Conservation (phyloP, 2,113 vertebrate species). For the Corythornis vintsioides region DNA sequence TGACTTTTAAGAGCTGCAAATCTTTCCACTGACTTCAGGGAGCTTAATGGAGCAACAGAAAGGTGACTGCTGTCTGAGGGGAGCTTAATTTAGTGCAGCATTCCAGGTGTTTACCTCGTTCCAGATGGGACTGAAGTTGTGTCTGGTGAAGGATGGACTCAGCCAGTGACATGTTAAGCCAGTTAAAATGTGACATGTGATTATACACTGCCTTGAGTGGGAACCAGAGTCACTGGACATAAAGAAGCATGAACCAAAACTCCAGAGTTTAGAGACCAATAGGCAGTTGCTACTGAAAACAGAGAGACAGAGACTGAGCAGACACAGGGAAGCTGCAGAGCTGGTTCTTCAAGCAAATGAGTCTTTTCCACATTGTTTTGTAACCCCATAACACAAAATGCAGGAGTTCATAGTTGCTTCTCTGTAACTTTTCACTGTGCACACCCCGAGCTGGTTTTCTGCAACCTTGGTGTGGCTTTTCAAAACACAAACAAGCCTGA, state of each 20-base stretch:
- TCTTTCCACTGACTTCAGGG: not conserved
- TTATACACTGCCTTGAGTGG: not conserved
- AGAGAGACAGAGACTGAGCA: not conserved
- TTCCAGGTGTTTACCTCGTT: not conserved
- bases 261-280: not conserved
- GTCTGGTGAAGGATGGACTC: not conserved
- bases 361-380: not conserved
- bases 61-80: not conserved
- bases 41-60: not conserved
- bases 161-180: not conserved
- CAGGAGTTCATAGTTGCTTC: not conserved
- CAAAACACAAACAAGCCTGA: constrained; percentile 3
- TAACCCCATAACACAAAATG: not conserved
- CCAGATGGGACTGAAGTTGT: not conserved
- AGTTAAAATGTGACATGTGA: not conserved
- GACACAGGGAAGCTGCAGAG: not conserved
- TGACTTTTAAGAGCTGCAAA: constrained; percentile 1
- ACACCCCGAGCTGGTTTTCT: not conserved
- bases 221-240: not conserved
- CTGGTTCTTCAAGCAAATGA: not conserved
- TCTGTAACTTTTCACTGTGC: not conserved
- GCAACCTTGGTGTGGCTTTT: not conserved
- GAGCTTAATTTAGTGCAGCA: not conserved
- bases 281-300: not conserved
- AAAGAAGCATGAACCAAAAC: not conserved